Conservation (phyloP, 2,888 invertebrate species). For the Drosophila recens region DNA sequence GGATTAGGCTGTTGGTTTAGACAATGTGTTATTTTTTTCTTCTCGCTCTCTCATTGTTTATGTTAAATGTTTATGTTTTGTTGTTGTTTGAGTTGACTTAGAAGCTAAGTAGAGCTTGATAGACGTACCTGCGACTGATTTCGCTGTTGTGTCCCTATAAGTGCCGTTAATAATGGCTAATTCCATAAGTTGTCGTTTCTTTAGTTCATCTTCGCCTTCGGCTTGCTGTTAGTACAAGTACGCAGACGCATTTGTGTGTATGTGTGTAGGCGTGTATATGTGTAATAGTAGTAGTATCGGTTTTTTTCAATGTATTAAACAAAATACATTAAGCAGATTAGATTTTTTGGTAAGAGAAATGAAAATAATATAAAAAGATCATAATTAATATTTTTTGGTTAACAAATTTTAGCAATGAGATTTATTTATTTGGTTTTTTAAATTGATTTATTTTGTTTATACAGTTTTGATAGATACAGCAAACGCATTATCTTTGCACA, state of each 20-base stretch:
- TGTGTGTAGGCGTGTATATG: slow-evolving; percentile 44
- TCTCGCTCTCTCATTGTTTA: background rate
- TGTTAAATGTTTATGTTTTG: background rate
- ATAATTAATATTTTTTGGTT: slow-evolving; percentile 71
- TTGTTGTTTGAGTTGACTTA: slow-evolving; percentile 37
- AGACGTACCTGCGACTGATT: slow-evolving; percentile 92
- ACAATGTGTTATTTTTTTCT: slow-evolving; percentile 21
- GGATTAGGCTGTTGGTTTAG: slow-evolving; percentile 60
- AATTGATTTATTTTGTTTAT: slow-evolving; percentile 36
- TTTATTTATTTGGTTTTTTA: slow-evolving; percentile 35
- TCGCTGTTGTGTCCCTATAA: slow-evolving; percentile 97
- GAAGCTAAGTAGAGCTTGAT: slow-evolving; percentile 40
- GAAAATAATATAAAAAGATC: slow-evolving; percentile 64
- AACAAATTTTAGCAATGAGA: slow-evolving; percentile 67
- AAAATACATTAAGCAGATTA: slow-evolving; percentile 80
- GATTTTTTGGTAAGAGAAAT: slow-evolving; percentile 66
- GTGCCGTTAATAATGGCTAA: slow-evolving; percentile 99
- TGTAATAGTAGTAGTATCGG: slow-evolving; percentile 47
- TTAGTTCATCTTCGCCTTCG: slow-evolving; percentile 99
- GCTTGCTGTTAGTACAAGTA: slow-evolving; percentile 91
- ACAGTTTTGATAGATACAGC: slow-evolving; percentile 51
- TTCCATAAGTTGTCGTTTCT: slow-evolving; percentile 99
- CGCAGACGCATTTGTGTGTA: slow-evolving; percentile 46
- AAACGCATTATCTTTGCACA: slow-evolving; percentile 41
- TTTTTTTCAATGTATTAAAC: slow-evolving; percentile 72